Percentiles rank a stretch among this genome's conserved stretches.
phyloP scores from a whole-genome alignment of 2,797 vertebrate genomes.

The Fundulus diaphanus region DNA sequence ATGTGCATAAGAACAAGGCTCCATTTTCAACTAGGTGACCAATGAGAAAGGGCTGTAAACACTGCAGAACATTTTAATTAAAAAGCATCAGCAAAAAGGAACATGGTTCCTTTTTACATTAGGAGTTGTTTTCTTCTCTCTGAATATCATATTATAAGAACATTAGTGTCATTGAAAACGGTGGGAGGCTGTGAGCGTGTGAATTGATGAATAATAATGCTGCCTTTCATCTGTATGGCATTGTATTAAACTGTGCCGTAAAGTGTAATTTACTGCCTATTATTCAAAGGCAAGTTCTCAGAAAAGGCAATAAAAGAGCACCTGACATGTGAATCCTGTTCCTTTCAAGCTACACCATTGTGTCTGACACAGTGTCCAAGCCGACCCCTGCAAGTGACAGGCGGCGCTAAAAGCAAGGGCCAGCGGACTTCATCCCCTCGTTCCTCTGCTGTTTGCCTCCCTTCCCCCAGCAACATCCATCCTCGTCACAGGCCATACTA shows the following conservation, averaged over 20 bases:
- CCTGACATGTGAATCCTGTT: constrained; percentile 41
- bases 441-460: constrained; percentile 33
- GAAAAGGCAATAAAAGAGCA: constrained; percentile 45
- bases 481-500: constrained; percentile 46
- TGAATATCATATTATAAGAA: constrained; percentile 35
- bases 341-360: constrained; percentile 17
- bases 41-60: not conserved
- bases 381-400: constrained; percentile 32
- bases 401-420: constrained; percentile 25
- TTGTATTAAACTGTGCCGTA: constrained; percentile 48
- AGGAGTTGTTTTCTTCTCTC: constrained; percentile 20
- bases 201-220: constrained; percentile 62
- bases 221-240: constrained; percentile 36
- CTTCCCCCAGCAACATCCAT: constrained; percentile 35
- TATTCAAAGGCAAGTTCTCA: constrained; percentile 37
- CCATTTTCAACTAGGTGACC: not conserved
- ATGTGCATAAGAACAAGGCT: constrained; percentile 8
- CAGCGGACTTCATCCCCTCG: constrained; percentile 22
- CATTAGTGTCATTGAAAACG: constrained; percentile 53
- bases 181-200: constrained; percentile 35
- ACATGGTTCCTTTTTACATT: constrained; percentile 18
- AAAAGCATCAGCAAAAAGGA: constrained; percentile 9
- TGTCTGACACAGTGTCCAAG: constrained; percentile 25
- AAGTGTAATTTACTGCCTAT: constrained; percentile 58
- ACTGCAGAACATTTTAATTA: constrained; percentile 8